Conservation (phyloP, 2,888 invertebrate genomes). For the Globia sparganii region DNA sequence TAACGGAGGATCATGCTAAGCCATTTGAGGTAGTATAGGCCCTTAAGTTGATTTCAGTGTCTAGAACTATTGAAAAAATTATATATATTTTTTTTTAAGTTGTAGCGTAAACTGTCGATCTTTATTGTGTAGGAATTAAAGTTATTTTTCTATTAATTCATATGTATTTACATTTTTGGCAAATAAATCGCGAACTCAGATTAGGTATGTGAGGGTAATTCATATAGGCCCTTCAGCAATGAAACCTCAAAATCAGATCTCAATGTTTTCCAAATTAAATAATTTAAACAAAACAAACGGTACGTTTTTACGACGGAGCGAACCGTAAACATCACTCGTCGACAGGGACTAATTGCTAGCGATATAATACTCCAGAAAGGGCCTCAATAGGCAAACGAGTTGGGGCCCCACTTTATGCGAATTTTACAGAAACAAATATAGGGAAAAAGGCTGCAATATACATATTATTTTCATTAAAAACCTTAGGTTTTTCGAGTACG, state of each 20-base stretch:
- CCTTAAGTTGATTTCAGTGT: too few species aligned
- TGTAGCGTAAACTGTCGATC: too few species aligned
- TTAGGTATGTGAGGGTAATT: neutral
- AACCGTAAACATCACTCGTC: slow-evolving; percentile 58
- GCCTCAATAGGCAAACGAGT: slow-evolving; percentile 65
- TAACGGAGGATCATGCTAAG: too few species aligned
- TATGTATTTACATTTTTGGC: too few species aligned
- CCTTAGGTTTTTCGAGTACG: neutral
- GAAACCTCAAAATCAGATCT: slow-evolving; percentile 59
- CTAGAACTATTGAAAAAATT: too few species aligned
- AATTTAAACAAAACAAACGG: slow-evolving; percentile 56
- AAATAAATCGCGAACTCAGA: too few species aligned
- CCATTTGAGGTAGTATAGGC: too few species aligned
- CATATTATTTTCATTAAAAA: slow-evolving; percentile 5
- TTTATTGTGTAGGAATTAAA: too few species aligned
- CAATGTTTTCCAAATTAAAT: slow-evolving; percentile 57
- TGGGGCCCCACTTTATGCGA: slow-evolving; percentile 37
- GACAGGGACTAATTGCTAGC: slow-evolving; percentile 71
- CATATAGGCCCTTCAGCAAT: slow-evolving; percentile 20
- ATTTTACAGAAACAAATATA: slow-evolving; percentile 1
- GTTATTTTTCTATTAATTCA: too few species aligned
- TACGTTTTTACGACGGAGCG: slow-evolving; percentile 57
- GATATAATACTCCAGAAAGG: slow-evolving; percentile 68
- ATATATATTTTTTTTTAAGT: too few species aligned
- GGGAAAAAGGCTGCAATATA: neutral